Evolutionary conservation across 1,140 invertebrate genomes (phyloP).

Genomic region (Leptestheria dahalacensis): DNA sequence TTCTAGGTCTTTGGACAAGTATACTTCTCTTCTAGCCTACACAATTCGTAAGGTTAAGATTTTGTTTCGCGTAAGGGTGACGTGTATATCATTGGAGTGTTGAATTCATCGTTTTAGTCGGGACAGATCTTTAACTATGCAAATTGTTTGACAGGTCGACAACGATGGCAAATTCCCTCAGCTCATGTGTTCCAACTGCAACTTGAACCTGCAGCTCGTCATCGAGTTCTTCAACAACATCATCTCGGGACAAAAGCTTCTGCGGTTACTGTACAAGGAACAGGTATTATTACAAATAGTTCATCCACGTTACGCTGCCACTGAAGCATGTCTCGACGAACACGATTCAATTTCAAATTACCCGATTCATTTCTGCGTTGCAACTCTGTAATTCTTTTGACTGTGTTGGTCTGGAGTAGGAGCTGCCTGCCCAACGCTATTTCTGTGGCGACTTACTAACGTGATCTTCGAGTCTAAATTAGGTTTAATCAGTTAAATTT

Average conservation of each 20-base stretch:
- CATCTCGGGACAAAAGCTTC: conserved; percentile 44
- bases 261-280: conserved; percentile 34
- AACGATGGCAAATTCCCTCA: conserved; percentile 49
- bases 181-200: conserved; percentile 55
- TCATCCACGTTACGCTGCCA: background rate
- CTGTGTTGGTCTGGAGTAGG: too few species aligned
- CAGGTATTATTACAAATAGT: conserved; percentile 23
- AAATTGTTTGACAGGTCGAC: conserved; percentile 34
- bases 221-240: conserved; percentile 51
- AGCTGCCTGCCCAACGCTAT: too few species aligned
- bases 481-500: too few species aligned
- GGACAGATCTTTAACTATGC: background rate
- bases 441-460: too few species aligned
- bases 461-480: too few species aligned
- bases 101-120: background rate
- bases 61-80: background rate
- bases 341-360: too few species aligned
- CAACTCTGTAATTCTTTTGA: too few species aligned
- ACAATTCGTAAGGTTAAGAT: too few species aligned
- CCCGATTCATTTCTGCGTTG: too few species aligned
- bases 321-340: too few species aligned
- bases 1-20: background rate
- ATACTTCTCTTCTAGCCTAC: too few species aligned
- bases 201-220: conserved; percentile 52
- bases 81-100: background rate